Conservation (phyloP, 2,888 invertebrate genomes). For the Charanyca ferruginea region DNA sequence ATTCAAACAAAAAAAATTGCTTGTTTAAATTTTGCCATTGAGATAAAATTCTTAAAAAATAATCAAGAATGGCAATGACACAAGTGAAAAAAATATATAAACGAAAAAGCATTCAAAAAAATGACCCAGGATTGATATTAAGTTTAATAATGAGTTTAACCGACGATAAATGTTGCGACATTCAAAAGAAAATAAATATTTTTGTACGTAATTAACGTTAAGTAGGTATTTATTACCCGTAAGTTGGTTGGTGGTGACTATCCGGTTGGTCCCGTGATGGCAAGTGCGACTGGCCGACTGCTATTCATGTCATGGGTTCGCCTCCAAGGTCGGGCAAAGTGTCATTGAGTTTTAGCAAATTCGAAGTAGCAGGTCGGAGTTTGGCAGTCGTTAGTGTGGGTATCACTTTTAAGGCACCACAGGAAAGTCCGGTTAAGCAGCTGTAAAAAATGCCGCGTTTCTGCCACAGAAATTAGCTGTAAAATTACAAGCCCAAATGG, state of each 20-base stretch:
- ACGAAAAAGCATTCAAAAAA: conserved; percentile 82
- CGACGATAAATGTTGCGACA: conserved; percentile 84
- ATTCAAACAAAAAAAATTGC: neutral
- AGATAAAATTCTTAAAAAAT: neutral
- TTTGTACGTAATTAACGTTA: conserved; percentile 86
- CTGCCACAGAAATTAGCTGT: too few relatives aligned
- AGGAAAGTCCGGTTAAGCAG: too few relatives aligned
- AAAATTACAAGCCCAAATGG: too few relatives aligned
- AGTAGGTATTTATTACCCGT: neutral
- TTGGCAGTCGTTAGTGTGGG: too few relatives aligned
- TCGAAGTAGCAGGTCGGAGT: too few relatives aligned
- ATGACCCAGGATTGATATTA: conserved; percentile 91
- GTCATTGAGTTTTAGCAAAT: too few relatives aligned
- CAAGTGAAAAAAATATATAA: conserved; percentile 64
- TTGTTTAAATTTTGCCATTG: neutral
- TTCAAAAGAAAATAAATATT: conserved; percentile 91
- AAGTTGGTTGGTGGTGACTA: neutral
- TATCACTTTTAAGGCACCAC: too few relatives aligned
- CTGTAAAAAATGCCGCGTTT: too few relatives aligned
- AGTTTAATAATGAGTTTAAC: conserved; percentile 89
- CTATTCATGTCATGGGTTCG: too few relatives aligned
- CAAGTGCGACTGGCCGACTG: too few relatives aligned
- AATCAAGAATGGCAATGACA: conserved; percentile 37
- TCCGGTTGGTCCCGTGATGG: neutral
- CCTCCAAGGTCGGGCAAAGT: too few relatives aligned